Evolutionary conservation across 2,888 invertebrate genomes (phyloP).

Genomic region (Antitype chi): DNA sequence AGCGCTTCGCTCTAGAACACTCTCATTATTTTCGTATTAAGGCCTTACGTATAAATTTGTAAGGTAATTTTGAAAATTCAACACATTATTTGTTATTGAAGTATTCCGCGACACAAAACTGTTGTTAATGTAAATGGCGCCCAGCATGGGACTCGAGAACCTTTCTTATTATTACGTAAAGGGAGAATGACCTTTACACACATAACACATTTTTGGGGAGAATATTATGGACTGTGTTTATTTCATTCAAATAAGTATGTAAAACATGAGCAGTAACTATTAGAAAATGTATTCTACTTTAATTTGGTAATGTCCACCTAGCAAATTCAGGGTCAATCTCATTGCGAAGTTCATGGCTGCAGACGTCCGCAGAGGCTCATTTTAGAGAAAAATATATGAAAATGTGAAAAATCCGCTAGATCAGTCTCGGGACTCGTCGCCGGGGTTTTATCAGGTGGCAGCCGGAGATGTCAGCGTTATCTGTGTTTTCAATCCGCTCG

Average conservation of each 20-base stretch:
- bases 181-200: neutral
- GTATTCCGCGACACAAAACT: slow-evolving; percentile 13
- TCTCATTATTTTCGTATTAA: slow-evolving; percentile 65
- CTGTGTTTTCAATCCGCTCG: slow-evolving; percentile 69
- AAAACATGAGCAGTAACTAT: neutral
- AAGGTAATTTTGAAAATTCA: slow-evolving; percentile 36
- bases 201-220: neutral
- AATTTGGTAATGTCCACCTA: slow-evolving; percentile 10
- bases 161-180: slow-evolving; percentile 5
- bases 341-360: slow-evolving; percentile 32
- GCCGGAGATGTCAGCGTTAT: slow-evolving; percentile 64
- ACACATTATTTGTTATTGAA: slow-evolving; percentile 36
- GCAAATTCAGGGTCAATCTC: slow-evolving; percentile 46
- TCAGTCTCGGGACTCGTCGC: slow-evolving; percentile 40
- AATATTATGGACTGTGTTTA: neutral
- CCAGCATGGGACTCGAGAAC: slow-evolving; percentile 22
- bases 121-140: slow-evolving; percentile 27
- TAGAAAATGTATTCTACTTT: neutral
- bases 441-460: slow-evolving; percentile 63
- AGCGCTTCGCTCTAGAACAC: slow-evolving; percentile 47
- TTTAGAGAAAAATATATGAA: slow-evolving; percentile 41
- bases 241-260: neutral
- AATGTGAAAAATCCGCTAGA: slow-evolving; percentile 41
- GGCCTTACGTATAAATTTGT: slow-evolving; percentile 44
- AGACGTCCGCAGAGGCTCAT: slow-evolving; percentile 26